A percentile compares a stretch with the other conserved stretches of the same genome.
Evolutionary conservation across 2,888 invertebrate species (phyloP).

Genomic region (Reticulitermes lucifugus): DNA sequence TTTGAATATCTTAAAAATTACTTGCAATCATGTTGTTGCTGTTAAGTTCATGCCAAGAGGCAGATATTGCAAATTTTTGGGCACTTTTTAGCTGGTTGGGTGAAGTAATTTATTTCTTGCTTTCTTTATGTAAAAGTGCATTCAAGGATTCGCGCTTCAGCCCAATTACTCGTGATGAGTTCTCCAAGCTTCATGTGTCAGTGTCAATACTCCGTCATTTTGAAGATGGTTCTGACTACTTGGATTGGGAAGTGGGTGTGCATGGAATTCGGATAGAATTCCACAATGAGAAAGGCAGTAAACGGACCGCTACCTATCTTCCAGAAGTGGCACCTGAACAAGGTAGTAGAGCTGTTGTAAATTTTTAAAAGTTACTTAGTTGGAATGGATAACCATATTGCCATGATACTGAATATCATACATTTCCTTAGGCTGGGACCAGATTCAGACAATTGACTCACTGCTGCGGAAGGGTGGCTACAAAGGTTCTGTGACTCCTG

Average conservation of each 20-base stretch:
- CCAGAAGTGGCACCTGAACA: constrained; percentile 98
- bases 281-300: constrained; percentile 90
- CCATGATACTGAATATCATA: neutral
- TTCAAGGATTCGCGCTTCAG: constrained; percentile 97
- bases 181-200: constrained; percentile 91
- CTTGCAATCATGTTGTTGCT: neutral
- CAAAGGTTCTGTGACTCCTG: constrained; percentile 90
- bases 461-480: constrained; percentile 97
- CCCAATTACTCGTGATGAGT: constrained; percentile 94
- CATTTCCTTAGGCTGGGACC: constrained; percentile 90
- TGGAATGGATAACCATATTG: neutral
- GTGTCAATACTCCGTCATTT: constrained; percentile 97
- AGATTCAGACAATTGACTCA: constrained; percentile 97
- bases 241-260: constrained; percentile 97
- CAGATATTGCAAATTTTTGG: neutral
- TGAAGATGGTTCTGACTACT: constrained; percentile 93
- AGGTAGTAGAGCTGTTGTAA: constrained; percentile 70
- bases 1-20: neutral
- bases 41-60: too few species aligned
- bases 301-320: constrained; percentile 97
- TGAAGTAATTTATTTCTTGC: neutral
- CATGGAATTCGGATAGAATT: constrained; percentile 99
- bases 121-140: constrained; percentile 73
- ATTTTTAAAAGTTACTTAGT: neutral
- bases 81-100: neutral